Evolutionary conservation across 2,888 invertebrate genomes (phyloP).

Genomic region (Watsonalla cultraria): DNA sequence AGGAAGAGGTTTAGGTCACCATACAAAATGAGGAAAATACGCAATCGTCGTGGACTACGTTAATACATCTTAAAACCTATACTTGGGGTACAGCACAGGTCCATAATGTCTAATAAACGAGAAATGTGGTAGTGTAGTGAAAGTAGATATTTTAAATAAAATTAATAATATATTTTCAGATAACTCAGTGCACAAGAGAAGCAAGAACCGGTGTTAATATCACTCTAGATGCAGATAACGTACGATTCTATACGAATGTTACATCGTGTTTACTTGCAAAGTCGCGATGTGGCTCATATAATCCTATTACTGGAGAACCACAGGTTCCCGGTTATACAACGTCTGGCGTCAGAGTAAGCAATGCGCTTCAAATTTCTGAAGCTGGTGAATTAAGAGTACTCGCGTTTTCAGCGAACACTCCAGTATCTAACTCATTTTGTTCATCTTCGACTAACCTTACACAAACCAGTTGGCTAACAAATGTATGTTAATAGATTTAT

Average conservation of each 20-base stretch:
- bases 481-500: conserved; percentile 42
- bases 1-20: no score
- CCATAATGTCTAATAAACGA: no score
- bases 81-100: no score
- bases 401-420: conserved; percentile 71
- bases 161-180: conserved; percentile 43
- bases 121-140: no score
- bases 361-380: conserved; percentile 77
- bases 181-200: conserved; percentile 74
- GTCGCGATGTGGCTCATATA: conserved; percentile 79
- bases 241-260: conserved; percentile 80
- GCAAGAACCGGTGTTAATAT: conserved; percentile 71
- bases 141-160: no score
- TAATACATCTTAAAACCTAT: no score
- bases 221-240: conserved; percentile 67
- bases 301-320: conserved; percentile 82
- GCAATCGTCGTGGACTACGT: no score
- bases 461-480: conserved; percentile 72
- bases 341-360: conserved; percentile 60
- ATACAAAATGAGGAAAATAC: no score
- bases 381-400: conserved; percentile 76
- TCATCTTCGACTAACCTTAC: conserved; percentile 68
- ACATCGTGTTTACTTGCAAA: conserved; percentile 82
- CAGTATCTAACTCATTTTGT: conserved; percentile 76
- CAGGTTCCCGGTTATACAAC: conserved; percentile 73